These are phyloP conservation scores for Cydia strobilella DNA, from an alignment of 1,140 invertebrate species.

Conservation along the genomic window DNA sequence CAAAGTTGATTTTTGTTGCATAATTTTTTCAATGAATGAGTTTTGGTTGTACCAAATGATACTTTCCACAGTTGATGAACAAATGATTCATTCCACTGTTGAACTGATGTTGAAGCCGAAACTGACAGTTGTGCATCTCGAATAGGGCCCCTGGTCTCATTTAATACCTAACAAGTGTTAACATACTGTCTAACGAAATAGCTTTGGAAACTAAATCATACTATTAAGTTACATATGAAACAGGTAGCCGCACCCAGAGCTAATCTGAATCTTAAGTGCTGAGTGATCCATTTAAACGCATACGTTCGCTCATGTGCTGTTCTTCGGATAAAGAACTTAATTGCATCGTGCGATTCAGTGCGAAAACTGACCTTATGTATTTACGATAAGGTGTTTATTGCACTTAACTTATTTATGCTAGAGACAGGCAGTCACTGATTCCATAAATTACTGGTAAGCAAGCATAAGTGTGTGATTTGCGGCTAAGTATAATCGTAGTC, in stretches of 20 bases:
- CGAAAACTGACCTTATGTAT: neutral
- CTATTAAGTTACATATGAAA: conserved; percentile 11
- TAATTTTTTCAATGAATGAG: no score
- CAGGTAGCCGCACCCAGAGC: conserved; percentile 6
- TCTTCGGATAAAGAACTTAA: neutral
- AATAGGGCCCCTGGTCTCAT: no score
- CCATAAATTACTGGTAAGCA: conserved; percentile 13
- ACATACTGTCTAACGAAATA: neutral
- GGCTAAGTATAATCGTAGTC: conserved; percentile 10
- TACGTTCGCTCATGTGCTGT: neutral
- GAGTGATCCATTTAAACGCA: conserved; percentile 5
- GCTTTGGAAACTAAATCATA: neutral
- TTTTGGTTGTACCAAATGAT: no score
- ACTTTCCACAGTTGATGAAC: no score
- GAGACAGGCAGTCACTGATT: neutral
- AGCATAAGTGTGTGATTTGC: conserved; percentile 10
- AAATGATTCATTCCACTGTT: no score
- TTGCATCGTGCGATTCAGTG: neutral
- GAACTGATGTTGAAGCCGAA: no score
- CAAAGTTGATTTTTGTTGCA: no score
- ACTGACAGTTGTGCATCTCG: no score
- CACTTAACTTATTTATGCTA: neutral
- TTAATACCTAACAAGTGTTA: no score
- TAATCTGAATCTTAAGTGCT: neutral
- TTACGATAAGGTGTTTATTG: neutral